A percentile compares a stretch with the other conserved stretches of the same genome.
phyloP scores from a whole-genome alignment of 2,113 vertebrate species.

The Arizona elegans region DNA sequence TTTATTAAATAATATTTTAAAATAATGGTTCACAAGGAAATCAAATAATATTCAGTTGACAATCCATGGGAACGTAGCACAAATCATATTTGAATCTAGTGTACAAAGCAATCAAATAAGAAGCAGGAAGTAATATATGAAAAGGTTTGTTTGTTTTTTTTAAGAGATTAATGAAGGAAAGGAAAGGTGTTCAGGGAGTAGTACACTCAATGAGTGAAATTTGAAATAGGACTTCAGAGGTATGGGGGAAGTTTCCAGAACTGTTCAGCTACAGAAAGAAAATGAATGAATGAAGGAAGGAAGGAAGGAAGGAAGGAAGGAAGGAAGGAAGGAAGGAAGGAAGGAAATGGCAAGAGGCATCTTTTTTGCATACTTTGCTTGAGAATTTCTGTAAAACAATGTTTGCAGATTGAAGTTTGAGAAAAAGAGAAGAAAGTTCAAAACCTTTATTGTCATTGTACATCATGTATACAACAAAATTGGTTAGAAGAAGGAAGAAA shows the following conservation, averaged over 20 bases:
- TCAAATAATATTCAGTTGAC: background rate
- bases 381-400: no score
- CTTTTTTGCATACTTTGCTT: no score
- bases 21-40: background rate
- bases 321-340: background rate
- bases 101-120: background rate
- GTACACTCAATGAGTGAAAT: background rate
- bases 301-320: background rate
- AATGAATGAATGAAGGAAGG: background rate
- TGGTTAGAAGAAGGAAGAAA: no score
- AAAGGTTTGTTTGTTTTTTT: no score
- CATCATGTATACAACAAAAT: no score
- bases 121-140: background rate
- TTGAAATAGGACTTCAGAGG: background rate
- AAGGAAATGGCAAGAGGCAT: no score
- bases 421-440: no score
- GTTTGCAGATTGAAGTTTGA: no score
- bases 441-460: no score
- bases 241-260: background rate
- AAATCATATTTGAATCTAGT: background rate
- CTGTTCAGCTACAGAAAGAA: background rate
- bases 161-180: background rate
- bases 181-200: background rate
- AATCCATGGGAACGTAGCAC: background rate
- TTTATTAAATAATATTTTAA: background rate